Evolutionary conservation across 2,113 vertebrate species (phyloP).

Genomic region (Stegostoma tigrinum): DNA sequence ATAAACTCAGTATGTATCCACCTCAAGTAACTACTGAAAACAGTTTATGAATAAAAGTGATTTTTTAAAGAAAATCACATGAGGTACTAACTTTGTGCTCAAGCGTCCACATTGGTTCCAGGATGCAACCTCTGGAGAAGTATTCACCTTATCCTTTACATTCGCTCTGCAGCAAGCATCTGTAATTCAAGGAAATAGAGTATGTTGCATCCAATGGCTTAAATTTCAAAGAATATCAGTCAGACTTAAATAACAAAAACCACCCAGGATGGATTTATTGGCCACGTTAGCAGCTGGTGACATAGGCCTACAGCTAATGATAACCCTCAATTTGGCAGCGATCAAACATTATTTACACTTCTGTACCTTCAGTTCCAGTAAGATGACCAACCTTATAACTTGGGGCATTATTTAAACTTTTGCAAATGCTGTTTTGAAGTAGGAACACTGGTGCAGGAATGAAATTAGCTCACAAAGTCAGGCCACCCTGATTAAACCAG

Average conservation of each 20-base stretch:
- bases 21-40: background rate
- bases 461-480: background rate
- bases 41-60: background rate
- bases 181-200: slow-evolving; percentile 40
- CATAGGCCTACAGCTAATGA: background rate
- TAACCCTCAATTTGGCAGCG: background rate
- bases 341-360: background rate
- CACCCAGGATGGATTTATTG: background rate
- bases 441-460: background rate
- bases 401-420: background rate
- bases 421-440: background rate
- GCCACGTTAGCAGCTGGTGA: background rate
- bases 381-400: background rate
- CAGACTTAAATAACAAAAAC: background rate
- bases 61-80: background rate
- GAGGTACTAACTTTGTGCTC: slow-evolving; percentile 57
- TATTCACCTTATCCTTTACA: slow-evolving; percentile 48
- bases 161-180: slow-evolving; percentile 58
- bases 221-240: background rate
- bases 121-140: slow-evolving; percentile 42
- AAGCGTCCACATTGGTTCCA: slow-evolving; percentile 60
- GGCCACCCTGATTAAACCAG: background rate
- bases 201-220: background rate
- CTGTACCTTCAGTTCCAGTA: background rate
- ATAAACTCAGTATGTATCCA: background rate